These are phyloP conservation scores for Stenopsyche tienmushanensis DNA, from an alignment of 1,140 invertebrate species.

Conservation along the genomic window DNA sequence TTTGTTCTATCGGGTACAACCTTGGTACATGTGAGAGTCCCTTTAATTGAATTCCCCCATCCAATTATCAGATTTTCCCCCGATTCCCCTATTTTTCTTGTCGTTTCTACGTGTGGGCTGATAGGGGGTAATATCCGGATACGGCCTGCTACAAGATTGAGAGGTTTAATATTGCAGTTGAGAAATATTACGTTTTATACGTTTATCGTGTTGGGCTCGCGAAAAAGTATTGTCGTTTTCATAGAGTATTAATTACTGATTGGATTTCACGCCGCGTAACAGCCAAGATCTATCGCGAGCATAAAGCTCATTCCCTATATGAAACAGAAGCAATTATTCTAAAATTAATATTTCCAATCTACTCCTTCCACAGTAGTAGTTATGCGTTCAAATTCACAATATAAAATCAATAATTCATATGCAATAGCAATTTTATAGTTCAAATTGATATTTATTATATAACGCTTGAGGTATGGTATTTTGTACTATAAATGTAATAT, in stretches of 20 bases:
- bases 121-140: constrained; percentile 8
- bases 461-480: neutral
- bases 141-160: constrained; percentile 18
- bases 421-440: no score
- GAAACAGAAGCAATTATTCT: no score
- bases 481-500: neutral
- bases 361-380: no score
- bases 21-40: neutral
- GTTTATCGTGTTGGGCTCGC: neutral
- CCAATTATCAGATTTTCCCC: constrained; percentile 31
- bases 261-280: no score
- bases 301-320: no score
- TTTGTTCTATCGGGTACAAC: no score
- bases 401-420: no score
- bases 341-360: no score
- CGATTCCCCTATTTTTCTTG: constrained; percentile 26
- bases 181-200: constrained; percentile 8
- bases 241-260: no score
- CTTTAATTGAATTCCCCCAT: constrained; percentile 27
- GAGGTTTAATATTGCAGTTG: constrained; percentile 22
- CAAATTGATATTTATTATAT: neutral
- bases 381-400: no score
- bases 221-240: no score
- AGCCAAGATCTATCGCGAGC: no score
- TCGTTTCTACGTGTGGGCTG: constrained; percentile 10